Evolutionary conservation across 2,888 invertebrate genomes (phyloP), one percentile per base, ranked within the genome.

Genomic region (Cantharis lateralis): DNA sequence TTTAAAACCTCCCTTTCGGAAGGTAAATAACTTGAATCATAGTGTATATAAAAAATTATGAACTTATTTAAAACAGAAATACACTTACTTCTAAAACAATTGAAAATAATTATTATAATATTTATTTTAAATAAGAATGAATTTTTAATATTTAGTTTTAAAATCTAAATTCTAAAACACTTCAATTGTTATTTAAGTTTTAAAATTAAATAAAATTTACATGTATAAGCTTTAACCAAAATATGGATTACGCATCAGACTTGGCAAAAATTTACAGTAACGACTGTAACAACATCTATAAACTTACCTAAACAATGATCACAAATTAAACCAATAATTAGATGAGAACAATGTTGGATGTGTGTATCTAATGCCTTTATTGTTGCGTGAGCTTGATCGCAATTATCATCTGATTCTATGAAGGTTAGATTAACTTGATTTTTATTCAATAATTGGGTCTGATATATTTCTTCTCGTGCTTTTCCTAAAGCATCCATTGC

Each of bases 281-380:
- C 48, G 7, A n/a, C 48, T 5, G n/a, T n/a, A 32, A 32, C 11
- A 32, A 32, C 11, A 5, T 48, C 5, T 5, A 13, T 48, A 48
- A 48, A 7, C 93, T 91, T 88, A 96, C 96, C 95, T 72, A 95
- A 87, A 26, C 94, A 92, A 86, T 93, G 95, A 84, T 96, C 96
- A 83, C 96, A 96, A 0, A 93, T 91, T 0, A 95, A 95, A 10
- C 96, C 96, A 82, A 96, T 92, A 83, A 95, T 93, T 0, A 95
- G 92, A 84, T 95, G 93, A 0, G 93, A 92, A 86, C 95, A 95
- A 82, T 93, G 91, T 77, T 92, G 89, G 13, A 90, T 91, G 85
- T 93, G 93, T 1, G 93, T 93, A 82, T 94, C 93, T 82, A 95
- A 93, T 1, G 94, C 93, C 0, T 91, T 91, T 70, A 93, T 92